Percentiles rank a stretch among this genome's conserved stretches.
These are phyloP conservation scores for Gambusia holbrooki DNA, from an alignment of 2,113 vertebrate genomes.

Conservation along the genomic window DNA sequence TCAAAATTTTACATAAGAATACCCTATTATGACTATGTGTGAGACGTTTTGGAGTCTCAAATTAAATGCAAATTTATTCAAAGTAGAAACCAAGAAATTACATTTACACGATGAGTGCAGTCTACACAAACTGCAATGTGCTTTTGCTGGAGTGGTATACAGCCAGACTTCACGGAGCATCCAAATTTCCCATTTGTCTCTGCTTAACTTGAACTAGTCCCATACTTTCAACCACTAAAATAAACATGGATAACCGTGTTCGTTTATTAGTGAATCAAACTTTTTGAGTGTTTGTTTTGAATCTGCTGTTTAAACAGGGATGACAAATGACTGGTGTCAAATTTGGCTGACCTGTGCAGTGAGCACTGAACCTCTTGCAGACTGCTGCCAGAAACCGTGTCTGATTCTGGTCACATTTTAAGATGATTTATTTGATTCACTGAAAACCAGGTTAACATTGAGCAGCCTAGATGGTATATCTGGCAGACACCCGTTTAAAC, in stretches of 20 bases:
- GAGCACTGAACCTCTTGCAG: background rate
- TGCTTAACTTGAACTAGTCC: no score
- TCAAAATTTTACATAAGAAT: no score
- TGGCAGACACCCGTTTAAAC: constrained; percentile 49
- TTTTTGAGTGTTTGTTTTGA: background rate
- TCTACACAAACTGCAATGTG: no score
- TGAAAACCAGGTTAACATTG: constrained; percentile 24
- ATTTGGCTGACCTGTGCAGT: background rate
- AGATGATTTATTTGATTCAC: constrained; percentile 11
- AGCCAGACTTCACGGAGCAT: no score
- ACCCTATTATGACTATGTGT: no score
- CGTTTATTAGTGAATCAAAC: background rate
- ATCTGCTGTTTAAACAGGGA: background rate
- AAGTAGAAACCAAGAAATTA: no score
- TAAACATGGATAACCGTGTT: background rate
- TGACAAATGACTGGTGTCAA: background rate
- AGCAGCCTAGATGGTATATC: constrained; percentile 46
- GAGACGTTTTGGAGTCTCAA: no score
- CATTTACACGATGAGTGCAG: no score
- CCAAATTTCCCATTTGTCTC: no score
- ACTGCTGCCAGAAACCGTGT: constrained; percentile 10
- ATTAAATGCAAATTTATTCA: no score
- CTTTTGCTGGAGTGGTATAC: no score
- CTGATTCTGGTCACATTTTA: constrained; percentile 26
- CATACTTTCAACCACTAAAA: no score